These are phyloP conservation scores for Lagenorhynchus albirostris DNA, from an alignment of 2,113 vertebrate species.

Conservation along the genomic window DNA sequence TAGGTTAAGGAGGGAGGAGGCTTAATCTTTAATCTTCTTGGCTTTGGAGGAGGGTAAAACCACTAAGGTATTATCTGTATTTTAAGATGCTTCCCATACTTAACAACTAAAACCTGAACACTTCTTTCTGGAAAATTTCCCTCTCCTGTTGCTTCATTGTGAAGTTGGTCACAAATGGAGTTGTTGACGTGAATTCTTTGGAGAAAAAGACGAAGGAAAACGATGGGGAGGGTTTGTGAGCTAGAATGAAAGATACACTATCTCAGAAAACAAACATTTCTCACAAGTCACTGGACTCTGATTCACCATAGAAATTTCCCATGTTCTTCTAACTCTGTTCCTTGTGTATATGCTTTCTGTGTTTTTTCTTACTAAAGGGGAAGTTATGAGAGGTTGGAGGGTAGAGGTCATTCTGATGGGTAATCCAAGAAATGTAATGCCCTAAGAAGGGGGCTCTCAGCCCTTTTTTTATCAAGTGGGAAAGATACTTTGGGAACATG, in stretches of 20 bases:
- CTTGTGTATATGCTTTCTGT: background rate
- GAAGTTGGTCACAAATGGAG: background rate
- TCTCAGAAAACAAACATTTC: background rate
- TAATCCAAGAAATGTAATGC: background rate
- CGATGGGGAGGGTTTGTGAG: background rate
- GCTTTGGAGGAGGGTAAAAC: constrained; percentile 24
- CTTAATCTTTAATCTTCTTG: background rate
- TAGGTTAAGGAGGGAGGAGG: background rate
- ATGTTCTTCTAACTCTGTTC: background rate
- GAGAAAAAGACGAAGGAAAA: background rate
- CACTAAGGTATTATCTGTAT: constrained; percentile 46
- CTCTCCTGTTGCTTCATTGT: constrained; percentile 14
- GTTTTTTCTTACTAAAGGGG: constrained; percentile 30
- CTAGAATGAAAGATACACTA: background rate
- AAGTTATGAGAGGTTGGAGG: background rate
- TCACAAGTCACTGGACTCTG: background rate
- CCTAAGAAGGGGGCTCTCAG: background rate
- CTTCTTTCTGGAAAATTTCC: constrained; percentile 10
- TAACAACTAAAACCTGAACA: constrained; percentile 36
- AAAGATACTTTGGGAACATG: background rate
- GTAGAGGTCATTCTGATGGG: constrained; percentile 22
- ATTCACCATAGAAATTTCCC: background rate
- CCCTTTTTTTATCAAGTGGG: background rate
- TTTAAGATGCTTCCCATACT: constrained; percentile 35
- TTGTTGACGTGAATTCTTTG: background rate